Base-by-base conservation (phyloP, 2,113 vertebrate species). In the Lasiurus borealis region DNA sequence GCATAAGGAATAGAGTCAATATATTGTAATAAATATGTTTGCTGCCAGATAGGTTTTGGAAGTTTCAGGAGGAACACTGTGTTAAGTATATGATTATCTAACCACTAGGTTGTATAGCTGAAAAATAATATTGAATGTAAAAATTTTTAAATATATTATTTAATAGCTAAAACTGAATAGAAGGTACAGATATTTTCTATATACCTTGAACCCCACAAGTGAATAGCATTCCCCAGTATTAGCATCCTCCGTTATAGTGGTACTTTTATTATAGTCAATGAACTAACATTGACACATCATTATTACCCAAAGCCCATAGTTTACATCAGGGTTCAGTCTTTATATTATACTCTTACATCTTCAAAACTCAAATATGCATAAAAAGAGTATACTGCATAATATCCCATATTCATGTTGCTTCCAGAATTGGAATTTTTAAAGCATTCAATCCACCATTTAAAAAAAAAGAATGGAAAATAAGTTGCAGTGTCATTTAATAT, bases 141-240 rank as follows among this genome's bases (percentile, higher is more conserved):
- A 76, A 48, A 48, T 50, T 75, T 27, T 46, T 27, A 9, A 80
- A 40, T 21, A 68, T 8, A 19, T 3, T 66, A 40, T 85, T 88
- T 80, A 73, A 48, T 25, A 48, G 19, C 12, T 81, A 83, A 85
- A 66, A 73, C 40, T 73, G 54, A 84, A 36, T 23, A 81, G 31
- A 73, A 85, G 10, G 5, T 64, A 64, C 27, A 64, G 5, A 31
- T 64, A 64, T 80, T 89, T 85, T 5, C 21, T 9, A 19, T 57
- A n/a, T 82, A 16, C 19, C 5, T 3, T 6, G 21, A 4, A 12
- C 18, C 31, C 8, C 23, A 7, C 29, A 54, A 21, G 8, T 40
- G 29, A 15, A 2, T 21, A 78, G 2, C 5, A 2, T 73, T 8
- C 0, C 6, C 1, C 6, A 15, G 34, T 29, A 68, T 34, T 4